Base-by-base conservation (phyloP, 2,797 vertebrate genomes). In the Garrulus glandarius region DNA sequence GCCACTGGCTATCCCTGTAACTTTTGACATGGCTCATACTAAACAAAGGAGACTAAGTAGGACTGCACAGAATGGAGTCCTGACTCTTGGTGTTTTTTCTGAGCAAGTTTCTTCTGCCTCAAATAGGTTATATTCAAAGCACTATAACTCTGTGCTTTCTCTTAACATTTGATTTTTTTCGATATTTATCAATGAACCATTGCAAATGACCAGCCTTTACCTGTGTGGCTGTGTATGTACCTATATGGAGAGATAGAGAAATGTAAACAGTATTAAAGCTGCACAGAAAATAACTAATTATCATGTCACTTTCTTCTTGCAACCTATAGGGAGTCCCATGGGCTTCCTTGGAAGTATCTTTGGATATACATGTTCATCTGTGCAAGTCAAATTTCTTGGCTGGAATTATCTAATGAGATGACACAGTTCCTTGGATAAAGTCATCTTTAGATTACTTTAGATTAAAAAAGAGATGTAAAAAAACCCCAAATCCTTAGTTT, bases 371-470 rank as follows among this genome's bases (percentile, higher is more conserved):
- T 12, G 17, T 75, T 80, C 49, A 68, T 16, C 46, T 87, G 26
- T 24, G 36, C 39, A 72, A 53, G 82, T 41, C 10, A 53, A 68
- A 81, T 69, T 65, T 12, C 11, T 80, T 56, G 32, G 30, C 41
- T 60, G n/a, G 13, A 13, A 6, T 74, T 52, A 27, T 53, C 61
- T 65, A 83, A 55, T 50, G 20, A 53, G 27, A 60, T 57, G 24
- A 18, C n/a, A 36, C 23, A 34, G 5, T 69, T 96, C 67, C 75
- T 94, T 63, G 92, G n/a, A 75, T 63, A 36, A 84, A 87, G 20
- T 36, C 1, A 36, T 34, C 19, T 80, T 61, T 46, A 90, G 59
- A 76, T 23, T 2, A n/a, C 3, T 39, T 64, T 39, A 41, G 5
- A 36, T 36, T 34, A 7, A 37, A 75, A 68, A 55, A 32, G 8